A percentile compares a stretch with the other conserved stretches of the same genome.
Evolutionary conservation across 2,888 invertebrate species (phyloP).

Genomic region (Diabrotica balteata): DNA sequence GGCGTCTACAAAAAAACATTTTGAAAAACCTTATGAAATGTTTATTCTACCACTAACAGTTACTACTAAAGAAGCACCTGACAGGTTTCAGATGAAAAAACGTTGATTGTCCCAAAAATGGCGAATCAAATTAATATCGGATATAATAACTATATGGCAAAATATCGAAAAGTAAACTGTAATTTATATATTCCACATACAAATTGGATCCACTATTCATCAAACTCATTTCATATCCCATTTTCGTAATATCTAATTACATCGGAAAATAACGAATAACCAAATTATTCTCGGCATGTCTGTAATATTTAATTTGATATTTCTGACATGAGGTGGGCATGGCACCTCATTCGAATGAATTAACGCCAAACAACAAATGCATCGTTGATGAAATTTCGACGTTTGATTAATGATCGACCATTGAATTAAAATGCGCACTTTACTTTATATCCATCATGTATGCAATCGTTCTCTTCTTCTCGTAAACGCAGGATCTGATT

Average conservation of each 20-base stretch:
- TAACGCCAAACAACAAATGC: constrained; percentile 23
- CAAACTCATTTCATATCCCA: constrained; percentile 1
- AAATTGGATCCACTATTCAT: constrained; percentile 1
- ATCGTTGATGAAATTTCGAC: constrained; percentile 23
- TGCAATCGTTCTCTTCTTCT: constrained; percentile 8
- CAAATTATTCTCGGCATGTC: constrained; percentile 10
- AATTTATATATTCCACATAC: constrained; percentile 3
- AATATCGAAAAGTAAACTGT: too few species aligned
- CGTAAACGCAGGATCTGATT: constrained; percentile 4
- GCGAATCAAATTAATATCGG: too few species aligned
- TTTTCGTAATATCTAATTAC: constrained; percentile 12
- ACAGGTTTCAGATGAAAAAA: too few species aligned
- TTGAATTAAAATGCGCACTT: constrained; percentile 17
- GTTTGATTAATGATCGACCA: constrained; percentile 23
- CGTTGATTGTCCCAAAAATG: too few species aligned
- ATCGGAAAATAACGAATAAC: constrained; percentile 10
- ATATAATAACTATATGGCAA: too few species aligned
- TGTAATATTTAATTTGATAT: constrained; percentile 17
- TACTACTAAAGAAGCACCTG: too few species aligned
- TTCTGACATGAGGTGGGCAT: constrained; percentile 17
- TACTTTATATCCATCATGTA: constrained; percentile 15
- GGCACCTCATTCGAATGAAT: constrained; percentile 27
- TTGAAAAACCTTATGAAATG: too few species aligned
- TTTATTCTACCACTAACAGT: too few species aligned
- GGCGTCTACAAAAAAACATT: too few species aligned